These are phyloP conservation scores for Stylophora pistillata DNA, from an alignment of 64 coral and sea anemone genomes.

Conservation along the genomic window DNA sequence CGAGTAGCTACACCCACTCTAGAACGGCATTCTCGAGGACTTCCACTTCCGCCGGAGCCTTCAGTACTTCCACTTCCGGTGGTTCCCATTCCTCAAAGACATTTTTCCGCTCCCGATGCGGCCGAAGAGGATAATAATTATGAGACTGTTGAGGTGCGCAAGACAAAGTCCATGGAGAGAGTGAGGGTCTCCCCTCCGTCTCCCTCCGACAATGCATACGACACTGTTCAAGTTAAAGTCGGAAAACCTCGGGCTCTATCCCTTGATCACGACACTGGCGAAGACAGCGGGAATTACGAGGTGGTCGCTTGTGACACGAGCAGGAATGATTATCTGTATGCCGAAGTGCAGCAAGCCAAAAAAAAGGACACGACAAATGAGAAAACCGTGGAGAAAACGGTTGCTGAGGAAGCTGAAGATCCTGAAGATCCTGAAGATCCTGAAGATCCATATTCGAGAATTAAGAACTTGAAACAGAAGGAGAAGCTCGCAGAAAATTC, in stretches of 20 bases:
- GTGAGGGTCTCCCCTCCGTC: background rate
- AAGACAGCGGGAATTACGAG: conserved; percentile 10
- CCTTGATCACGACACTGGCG: background rate
- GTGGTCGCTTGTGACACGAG: background rate
- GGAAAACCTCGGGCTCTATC: background rate
- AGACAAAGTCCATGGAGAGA: background rate
- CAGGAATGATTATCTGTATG: background rate
- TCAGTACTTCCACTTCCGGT: background rate
- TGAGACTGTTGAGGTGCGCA: background rate
- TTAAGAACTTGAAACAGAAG: background rate
- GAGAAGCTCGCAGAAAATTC: background rate
- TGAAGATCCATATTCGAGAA: conserved; percentile 36
- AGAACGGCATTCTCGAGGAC: background rate
- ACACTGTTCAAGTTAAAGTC: background rate
- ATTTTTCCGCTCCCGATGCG: background rate
- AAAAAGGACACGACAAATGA: background rate
- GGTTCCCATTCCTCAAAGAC: background rate
- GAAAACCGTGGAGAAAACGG: background rate
- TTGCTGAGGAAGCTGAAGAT: background rate
- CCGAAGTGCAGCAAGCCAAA: background rate
- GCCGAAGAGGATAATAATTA: background rate
- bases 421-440: conserved; percentile 20
- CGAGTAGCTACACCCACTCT: background rate
- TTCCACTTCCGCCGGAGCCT: background rate
- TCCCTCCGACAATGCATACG: background rate